Conservation (phyloP, 2,113 vertebrate genomes). For the Verasper variegatus region DNA sequence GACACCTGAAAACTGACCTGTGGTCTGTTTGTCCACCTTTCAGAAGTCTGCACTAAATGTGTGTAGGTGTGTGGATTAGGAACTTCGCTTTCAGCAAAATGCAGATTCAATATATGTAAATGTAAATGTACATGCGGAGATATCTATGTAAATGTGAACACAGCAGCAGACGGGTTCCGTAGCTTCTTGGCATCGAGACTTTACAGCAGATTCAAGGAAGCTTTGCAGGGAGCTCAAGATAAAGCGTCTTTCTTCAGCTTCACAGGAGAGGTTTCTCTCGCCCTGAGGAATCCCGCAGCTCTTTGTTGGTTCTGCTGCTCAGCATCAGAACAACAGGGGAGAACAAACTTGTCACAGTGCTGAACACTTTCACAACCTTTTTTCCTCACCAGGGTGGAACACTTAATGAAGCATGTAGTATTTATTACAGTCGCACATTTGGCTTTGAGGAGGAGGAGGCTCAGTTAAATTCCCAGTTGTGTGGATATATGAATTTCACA, state of each 20-base stretch:
- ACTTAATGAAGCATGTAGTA: neutral
- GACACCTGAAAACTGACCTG: too few relatives aligned
- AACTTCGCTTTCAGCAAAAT: neutral
- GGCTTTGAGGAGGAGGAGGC: slow-evolving; percentile 10
- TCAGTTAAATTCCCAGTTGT: neutral
- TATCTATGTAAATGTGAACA: slow-evolving; percentile 11
- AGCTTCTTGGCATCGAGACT: neutral
- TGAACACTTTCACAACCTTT: neutral
- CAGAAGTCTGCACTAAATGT: too few relatives aligned
- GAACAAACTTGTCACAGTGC: slow-evolving; percentile 1
- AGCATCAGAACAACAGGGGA: slow-evolving; percentile 9
- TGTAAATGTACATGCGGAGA: neutral
- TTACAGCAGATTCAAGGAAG: slow-evolving; percentile 49
- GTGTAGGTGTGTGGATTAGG: neutral
- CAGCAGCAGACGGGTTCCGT: neutral
- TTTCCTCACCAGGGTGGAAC: neutral
- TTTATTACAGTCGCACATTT: neutral
- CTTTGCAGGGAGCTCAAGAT: slow-evolving; percentile 48
- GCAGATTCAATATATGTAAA: neutral
- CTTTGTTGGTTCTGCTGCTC: slow-evolving; percentile 5
- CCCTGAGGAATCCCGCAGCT: slow-evolving; percentile 37
- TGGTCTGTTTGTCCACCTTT: too few relatives aligned
- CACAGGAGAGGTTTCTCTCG: slow-evolving; percentile 15
- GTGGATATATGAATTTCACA: neutral
- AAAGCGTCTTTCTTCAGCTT: slow-evolving; percentile 46